Evolutionary conservation across 2,113 vertebrate genomes (phyloP).

Genomic region (Python bivittatus): DNA sequence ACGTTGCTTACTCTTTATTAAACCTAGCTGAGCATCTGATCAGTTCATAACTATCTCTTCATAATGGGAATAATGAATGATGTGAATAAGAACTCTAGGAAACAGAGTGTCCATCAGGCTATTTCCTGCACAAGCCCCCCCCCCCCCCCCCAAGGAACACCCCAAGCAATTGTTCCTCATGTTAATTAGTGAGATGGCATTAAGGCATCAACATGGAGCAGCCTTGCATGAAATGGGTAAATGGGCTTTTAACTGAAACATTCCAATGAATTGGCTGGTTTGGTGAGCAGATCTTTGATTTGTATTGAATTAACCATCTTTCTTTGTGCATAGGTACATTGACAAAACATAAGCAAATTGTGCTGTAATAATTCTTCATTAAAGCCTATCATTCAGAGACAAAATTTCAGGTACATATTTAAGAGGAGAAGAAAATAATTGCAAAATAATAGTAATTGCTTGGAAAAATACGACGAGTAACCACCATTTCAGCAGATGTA

Average conservation of each 20-base stretch:
- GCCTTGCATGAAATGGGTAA: constrained; percentile 16
- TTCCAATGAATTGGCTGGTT: background rate
- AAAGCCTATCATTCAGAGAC: constrained; percentile 4
- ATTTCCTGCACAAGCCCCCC: background rate
- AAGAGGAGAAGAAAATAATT: constrained; percentile 35
- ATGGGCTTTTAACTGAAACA: constrained; percentile 25
- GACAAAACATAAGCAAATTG: constrained; percentile 35
- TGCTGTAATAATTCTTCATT: constrained; percentile 3
- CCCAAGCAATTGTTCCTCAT: background rate
- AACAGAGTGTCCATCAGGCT: background rate
- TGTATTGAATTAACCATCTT: constrained; percentile 38
- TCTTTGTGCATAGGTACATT: constrained; percentile 30
- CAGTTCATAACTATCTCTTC: background rate
- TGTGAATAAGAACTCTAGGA: background rate
- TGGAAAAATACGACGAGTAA: constrained; percentile 13
- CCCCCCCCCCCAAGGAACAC: too few relatives aligned
- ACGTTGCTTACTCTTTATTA: background rate
- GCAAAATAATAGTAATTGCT: background rate
- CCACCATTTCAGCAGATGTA: constrained; percentile 5
- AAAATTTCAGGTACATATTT: constrained; percentile 24
- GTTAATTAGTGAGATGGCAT: background rate
- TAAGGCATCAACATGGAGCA: background rate
- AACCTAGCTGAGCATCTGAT: background rate
- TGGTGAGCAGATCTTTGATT: constrained; percentile 45
- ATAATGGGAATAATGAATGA: too few relatives aligned